Base-by-base conservation (phyloP, 2,797 vertebrate species). In the Varecia variegata region DNA sequence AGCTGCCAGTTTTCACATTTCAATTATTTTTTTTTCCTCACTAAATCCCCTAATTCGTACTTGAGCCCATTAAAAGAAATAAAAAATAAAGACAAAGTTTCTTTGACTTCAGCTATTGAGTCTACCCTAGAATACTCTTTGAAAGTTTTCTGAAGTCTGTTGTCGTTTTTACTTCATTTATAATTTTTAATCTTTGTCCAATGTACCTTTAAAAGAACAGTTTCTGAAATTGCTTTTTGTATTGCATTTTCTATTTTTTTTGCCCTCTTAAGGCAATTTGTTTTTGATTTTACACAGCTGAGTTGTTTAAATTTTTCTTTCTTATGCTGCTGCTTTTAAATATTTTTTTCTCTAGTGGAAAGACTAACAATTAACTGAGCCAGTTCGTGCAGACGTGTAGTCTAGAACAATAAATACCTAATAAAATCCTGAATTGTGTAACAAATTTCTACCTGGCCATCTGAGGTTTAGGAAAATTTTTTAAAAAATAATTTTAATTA, bases 151-250 rank as follows among this genome's bases (percentile, higher is more conserved):
- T 77, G 40, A 95, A 76, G 38, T 71, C 60, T 93, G 21, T 96
- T 95, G 96, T 94, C 32, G 83, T 84, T 95, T 94, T 91, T 81
- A 88, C 70, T 93, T 89, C 40, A 12, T 67, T 93, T 90, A 50
- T 62, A 52, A 43, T 93, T 94, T 95, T 86, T 54, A 87, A 93
- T 68, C n/a, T 54, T 90, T 90, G 77, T 70, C 40, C 38, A 74
- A 40, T 67, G 18, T 73, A 38, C 15, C 21, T 88, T 80, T 88
- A 62, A 70, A 93, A 91, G 83, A 85, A 85, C 56, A 32, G 0
- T 40, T 56, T 74, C 54, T 80, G 32, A 43, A 94, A 82, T 76
- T 81, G 32, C 35, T 74, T 93, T 90, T 74, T 74, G 17, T 87
- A 47, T 35, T 88, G 1, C 74, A n/a, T 90, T 93, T 93, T 54